Evolutionary conservation across 2,797 vertebrate species (phyloP).

Genomic region (Chrysolophus pictus): DNA sequence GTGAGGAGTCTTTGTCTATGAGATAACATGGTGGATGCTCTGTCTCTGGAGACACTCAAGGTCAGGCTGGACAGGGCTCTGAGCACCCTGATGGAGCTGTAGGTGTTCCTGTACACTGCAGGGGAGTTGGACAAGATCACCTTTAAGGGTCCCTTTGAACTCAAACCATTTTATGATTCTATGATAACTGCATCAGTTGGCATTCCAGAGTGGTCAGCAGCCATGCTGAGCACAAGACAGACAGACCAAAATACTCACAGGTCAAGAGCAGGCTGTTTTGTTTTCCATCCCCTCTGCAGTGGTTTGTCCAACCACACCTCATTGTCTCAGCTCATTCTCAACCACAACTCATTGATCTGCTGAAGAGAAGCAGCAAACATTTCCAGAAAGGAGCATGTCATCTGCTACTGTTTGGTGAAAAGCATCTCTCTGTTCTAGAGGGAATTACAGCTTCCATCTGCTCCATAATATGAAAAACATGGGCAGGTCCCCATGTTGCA

Average conservation of each 20-base stretch:
- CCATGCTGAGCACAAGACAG: not conserved
- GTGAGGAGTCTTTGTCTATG: not conserved
- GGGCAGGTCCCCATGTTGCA: conserved; percentile 46
- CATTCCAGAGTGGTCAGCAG: not conserved
- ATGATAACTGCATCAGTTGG: not conserved
- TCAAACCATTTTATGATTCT: too few relatives aligned
- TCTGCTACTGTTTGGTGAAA: conserved; percentile 78
- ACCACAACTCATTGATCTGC: conserved; percentile 57
- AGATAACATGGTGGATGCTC: not conserved
- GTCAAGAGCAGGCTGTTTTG: not conserved
- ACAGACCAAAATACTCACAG: not conserved
- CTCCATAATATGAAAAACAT: conserved; percentile 81
- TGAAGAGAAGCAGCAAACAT: conserved; percentile 66
- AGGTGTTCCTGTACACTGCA: too few relatives aligned
- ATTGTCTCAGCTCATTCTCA: conserved; percentile 36
- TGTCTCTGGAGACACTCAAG: too few relatives aligned
- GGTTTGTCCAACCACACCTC: conserved; percentile 36
- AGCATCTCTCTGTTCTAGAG: conserved; percentile 65
- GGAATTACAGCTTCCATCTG: conserved; percentile 81
- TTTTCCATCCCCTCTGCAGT: not conserved
- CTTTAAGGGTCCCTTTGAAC: too few relatives aligned
- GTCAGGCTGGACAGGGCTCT: too few relatives aligned
- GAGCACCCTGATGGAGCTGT: too few relatives aligned
- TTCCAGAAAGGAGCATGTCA: conserved; percentile 72
- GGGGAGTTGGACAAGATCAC: too few relatives aligned